These are phyloP conservation scores for Galaxea fascicularis DNA, from an alignment of 92 coral and sea anemone genomes.

Conservation along the genomic window DNA sequence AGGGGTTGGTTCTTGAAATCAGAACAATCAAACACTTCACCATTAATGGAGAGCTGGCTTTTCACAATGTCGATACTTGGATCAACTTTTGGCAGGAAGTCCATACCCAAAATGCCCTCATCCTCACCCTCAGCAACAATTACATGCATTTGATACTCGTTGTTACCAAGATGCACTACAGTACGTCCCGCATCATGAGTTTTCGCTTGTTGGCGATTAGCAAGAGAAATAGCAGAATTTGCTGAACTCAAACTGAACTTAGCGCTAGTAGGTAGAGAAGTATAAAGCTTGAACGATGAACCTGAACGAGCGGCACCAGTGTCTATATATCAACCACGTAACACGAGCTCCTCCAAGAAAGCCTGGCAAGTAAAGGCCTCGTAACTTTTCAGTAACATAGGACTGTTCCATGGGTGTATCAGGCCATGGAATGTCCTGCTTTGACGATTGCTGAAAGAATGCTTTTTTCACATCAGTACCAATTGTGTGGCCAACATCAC, in stretches of 20 bases:
- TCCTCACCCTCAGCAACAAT: slow-evolving; percentile 61
- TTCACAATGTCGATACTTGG: slow-evolving; percentile 47
- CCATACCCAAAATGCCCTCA: slow-evolving; percentile 62
- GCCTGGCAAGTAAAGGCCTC: slow-evolving; percentile 59
- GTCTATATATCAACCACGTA: slow-evolving; percentile 54
- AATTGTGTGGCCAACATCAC: neutral
- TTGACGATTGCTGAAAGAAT: slow-evolving; percentile 6
- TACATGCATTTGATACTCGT: slow-evolving; percentile 36
- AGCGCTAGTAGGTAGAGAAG: too few relatives aligned
- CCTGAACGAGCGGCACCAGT: slow-evolving; percentile 60
- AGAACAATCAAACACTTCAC: slow-evolving; percentile 44
- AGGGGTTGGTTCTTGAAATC: slow-evolving; percentile 53
- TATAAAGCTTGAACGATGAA: slow-evolving; percentile 35
- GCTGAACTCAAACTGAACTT: too few relatives aligned
- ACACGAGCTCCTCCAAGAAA: slow-evolving; percentile 43
- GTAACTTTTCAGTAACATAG: neutral
- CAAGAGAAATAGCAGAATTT: slow-evolving; percentile 51
- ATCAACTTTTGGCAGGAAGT: slow-evolving; percentile 43
- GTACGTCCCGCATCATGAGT: slow-evolving; percentile 41
- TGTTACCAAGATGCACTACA: slow-evolving; percentile 41
- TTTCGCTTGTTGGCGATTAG: slow-evolving; percentile 34
- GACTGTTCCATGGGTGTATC: slow-evolving; percentile 15
- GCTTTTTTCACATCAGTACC: slow-evolving; percentile 22
- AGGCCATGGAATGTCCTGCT: slow-evolving; percentile 1
- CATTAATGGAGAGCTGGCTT: slow-evolving; percentile 42